Conservation (phyloP, 2,797 vertebrate genomes). For the Lindbergichthys nudifrons region DNA sequence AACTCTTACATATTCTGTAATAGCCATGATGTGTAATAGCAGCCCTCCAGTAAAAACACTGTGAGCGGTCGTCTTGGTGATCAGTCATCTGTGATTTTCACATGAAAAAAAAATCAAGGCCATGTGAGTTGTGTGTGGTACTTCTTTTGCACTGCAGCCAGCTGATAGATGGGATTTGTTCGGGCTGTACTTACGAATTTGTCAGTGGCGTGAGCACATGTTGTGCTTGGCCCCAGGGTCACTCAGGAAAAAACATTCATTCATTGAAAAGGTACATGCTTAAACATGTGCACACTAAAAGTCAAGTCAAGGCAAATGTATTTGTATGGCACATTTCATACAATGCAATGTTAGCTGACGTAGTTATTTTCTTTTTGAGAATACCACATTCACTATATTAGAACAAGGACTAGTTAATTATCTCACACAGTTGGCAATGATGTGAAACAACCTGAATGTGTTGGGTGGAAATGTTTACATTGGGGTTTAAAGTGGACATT, state of each 20-base stretch:
- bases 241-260: constrained; percentile 36
- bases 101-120: constrained; percentile 4
- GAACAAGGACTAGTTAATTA: constrained; percentile 16
- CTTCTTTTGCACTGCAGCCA: constrained; percentile 16
- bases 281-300: neutral
- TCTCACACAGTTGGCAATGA: constrained; percentile 3
- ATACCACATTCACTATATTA: too few species aligned
- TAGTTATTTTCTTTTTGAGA: too few species aligned
- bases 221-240: constrained; percentile 29
- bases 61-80: neutral
- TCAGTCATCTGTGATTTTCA: constrained; percentile 29
- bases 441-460: constrained; percentile 26
- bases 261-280: constrained; percentile 17
- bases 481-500: constrained; percentile 56
- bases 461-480: constrained; percentile 41
- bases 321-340: neutral
- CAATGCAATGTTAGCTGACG: neutral
- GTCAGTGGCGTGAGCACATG: constrained; percentile 9
- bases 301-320: neutral
- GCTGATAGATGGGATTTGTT: constrained; percentile 43
- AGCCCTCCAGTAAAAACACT: neutral
- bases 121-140: constrained; percentile 14
- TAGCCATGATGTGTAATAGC: neutral
- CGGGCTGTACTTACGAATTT: constrained; percentile 2
- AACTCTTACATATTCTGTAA: neutral